Evolutionary conservation across 2,113 vertebrate genomes (phyloP), one percentile per base, ranked within the genome.

Genomic region (Tautogolabrus adspersus): DNA sequence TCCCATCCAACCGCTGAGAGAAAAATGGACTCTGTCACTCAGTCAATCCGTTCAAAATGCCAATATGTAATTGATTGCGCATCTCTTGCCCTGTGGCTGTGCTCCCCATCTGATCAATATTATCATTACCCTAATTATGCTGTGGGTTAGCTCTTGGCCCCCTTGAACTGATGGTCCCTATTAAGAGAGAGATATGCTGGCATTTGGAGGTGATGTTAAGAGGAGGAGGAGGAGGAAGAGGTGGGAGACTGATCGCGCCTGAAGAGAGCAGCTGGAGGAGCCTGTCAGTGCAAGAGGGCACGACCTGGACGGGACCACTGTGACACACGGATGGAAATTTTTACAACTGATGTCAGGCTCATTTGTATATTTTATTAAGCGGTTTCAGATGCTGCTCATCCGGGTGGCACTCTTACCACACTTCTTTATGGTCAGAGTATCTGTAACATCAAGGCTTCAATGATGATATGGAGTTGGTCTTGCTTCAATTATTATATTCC

Each of bases 31-130:
- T 91, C 75, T 81, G 90, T 90, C 90, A 88, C 76, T 92, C 90
- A 90, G 89, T 93, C 89, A 93, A 85, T 91, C 87, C 77, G 87
- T 88, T 89, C 71, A 64, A 91, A 92, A 92, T 87, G 87, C 88
- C 92, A 87, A 92, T 89, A 87, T 80, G 81, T 85, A 87, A 93
- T 93, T 89, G 93, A 94, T 90, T 89, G 89, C 76, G 60, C 91
- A 83, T 94, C 88, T 86, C 82, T 77, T 55, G 86, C 88, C 85
- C 85, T 38, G 76, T 74, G 44, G 92, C 63, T 85, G 84, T 66
- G 83, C 87, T 89, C 79, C 81, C 79, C 71, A 84, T 87, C 87
- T 87, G 90, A 93, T 95, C 94, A 89, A 93, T 93, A 93, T 93
- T 77, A 89, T 79, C 88, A 87, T 93, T 92, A 92, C 88, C 77